Conservation (phyloP, 2,888 invertebrate species). For the Pollenia labialis region DNA sequence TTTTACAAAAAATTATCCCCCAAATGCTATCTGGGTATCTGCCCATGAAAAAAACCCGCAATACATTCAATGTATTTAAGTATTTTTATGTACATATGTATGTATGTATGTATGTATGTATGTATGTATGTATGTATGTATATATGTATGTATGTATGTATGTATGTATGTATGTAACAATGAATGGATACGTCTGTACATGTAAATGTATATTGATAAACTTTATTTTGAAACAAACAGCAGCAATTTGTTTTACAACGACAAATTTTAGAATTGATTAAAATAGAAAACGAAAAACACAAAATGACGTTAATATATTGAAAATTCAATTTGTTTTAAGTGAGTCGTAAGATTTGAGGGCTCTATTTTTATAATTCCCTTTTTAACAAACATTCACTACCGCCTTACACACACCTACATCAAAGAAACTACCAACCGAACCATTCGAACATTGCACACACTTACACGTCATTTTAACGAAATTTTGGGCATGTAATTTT, state of each 20-base stretch:
- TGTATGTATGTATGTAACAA: background rate
- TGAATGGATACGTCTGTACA: no score
- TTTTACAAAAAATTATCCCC: no score
- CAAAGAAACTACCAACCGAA: slow-evolving; percentile 1
- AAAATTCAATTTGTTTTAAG: slow-evolving; percentile 68
- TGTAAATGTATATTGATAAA: slow-evolving; percentile 3
- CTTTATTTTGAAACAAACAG: slow-evolving; percentile 31
- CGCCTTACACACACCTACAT: background rate
- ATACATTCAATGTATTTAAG: background rate
- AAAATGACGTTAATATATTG: slow-evolving; percentile 52
- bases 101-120: background rate
- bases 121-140: background rate
- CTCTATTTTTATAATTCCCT: slow-evolving; percentile 46
- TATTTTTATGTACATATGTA: background rate
- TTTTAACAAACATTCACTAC: slow-evolving; percentile 5
- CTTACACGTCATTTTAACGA: background rate
- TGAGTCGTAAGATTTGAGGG: slow-evolving; percentile 30
- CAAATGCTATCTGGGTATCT: no score
- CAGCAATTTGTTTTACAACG: slow-evolving; percentile 39
- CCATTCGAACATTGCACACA: slow-evolving; percentile 1
- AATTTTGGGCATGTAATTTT: background rate
- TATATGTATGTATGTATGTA: background rate
- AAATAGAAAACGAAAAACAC: background rate
- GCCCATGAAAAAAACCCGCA: background rate
- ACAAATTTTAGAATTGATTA: slow-evolving; percentile 41